These are phyloP conservation scores for Belonocnema kinseyi DNA, from an alignment of 1,140 invertebrate genomes.

Conservation along the genomic window DNA sequence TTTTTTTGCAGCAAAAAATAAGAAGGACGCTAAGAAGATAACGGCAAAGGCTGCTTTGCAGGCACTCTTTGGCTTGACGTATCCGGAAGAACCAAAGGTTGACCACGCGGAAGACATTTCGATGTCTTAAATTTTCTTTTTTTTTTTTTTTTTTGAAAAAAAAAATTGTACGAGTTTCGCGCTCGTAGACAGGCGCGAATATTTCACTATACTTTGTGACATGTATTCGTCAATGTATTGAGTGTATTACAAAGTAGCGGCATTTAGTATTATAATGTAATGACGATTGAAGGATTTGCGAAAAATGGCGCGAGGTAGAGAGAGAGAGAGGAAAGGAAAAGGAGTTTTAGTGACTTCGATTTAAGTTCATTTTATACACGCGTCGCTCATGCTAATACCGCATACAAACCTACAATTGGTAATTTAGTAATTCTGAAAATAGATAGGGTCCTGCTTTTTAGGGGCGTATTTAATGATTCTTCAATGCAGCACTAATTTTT, in stretches of 20 bases:
- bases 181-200: slow-evolving; percentile 9
- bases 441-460: neutral
- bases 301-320: neutral
- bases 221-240: neutral
- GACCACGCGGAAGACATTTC: slow-evolving; percentile 44
- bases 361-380: neutral
- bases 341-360: neutral
- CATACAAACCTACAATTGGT: too few relatives aligned
- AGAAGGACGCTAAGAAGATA: slow-evolving; percentile 76
- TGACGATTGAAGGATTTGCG: neutral
- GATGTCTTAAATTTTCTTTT: slow-evolving; percentile 46
- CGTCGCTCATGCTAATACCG: too few relatives aligned
- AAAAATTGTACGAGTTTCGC: neutral
- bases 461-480: neutral
- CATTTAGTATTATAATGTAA: neutral
- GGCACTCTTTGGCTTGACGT: slow-evolving; percentile 63
- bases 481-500: too few relatives aligned
- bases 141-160: too few relatives aligned
- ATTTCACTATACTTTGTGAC: slow-evolving; percentile 1
- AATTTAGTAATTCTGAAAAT: too few relatives aligned
- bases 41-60: slow-evolving; percentile 74
- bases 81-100: slow-evolving; percentile 59
- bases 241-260: neutral
- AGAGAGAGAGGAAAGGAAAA: neutral
- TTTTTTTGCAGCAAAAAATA: slow-evolving; percentile 75